Base-by-base conservation (phyloP, 2,113 vertebrate species). In the Pheucticus melanocephalus region DNA sequence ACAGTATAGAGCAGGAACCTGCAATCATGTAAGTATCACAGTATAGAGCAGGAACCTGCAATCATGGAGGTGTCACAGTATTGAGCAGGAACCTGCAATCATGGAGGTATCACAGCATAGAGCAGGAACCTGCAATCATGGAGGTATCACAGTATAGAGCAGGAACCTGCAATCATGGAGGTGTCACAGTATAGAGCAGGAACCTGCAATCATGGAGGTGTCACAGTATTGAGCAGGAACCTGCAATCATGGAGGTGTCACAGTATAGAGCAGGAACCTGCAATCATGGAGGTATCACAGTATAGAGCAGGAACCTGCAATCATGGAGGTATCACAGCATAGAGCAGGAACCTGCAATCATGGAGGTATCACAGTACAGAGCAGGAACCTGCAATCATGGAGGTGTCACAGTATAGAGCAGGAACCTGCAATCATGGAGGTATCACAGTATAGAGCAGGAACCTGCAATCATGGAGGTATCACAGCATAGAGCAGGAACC, bases 21-120 rank as follows among this genome's bases (percentile, higher is more conserved):
- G 40, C 61, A 25, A 4, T 48, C 61, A 23, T 7, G 10, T 0
- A 48, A 23, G 16, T 61, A 11, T 0, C 60, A 61, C n/a, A 56
- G 40, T 9, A 31, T 3, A 15, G 3, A 69, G 24, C 20, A 24
- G 18, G 22, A 87, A 35, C 24, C 44, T 28, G n/a, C 53, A 31
- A 5, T 59, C 50, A 21, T 6, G 6, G 0, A 42, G 21, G 22
- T 59, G 3, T 0, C 42, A 65, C 33, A 70, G 33, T 10, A 15
- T 4, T 18, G 10, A 17, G 35, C 24, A 22, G 35, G 45, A 47
- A 47, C 45, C 44, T 45, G 45, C 45, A 25, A 4, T 53, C 60
- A 23, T 10, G 10, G 0, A 47, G 30, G 18, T 54, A 16, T 0
- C 20, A 45, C 33, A 50, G 45, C 8, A 31, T 3, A 15, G 2